A percentile compares a stretch with the other conserved stretches of the same genome.
phyloP scores from a whole-genome alignment of 2,113 vertebrate genomes.

The Shinisaurus crocodilurus region DNA sequence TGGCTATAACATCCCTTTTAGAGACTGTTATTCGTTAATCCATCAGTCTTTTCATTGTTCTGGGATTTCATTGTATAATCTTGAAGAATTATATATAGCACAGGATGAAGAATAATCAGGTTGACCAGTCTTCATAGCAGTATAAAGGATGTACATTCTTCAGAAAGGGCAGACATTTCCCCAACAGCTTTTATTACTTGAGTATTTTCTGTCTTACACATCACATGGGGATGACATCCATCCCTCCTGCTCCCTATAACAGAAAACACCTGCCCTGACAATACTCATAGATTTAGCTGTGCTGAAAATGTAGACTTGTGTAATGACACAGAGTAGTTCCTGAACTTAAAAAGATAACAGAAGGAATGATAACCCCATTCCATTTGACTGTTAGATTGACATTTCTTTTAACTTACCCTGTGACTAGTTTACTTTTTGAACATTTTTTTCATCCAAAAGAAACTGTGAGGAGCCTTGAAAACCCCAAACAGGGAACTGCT shows the following conservation, averaged over 20 bases:
- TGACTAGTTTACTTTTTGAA: accelerated
- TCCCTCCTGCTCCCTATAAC: background rate
- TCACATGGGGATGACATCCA: slow-evolving; percentile 1
- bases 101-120: slow-evolving; percentile 65
- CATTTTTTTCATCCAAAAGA: background rate
- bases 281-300: accelerated
- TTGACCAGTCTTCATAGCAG: slow-evolving; percentile 49
- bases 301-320: accelerated
- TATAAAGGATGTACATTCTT: slow-evolving; percentile 55
- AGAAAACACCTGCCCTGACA: accelerated
- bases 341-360: background rate
- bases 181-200: background rate
- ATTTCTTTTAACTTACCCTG: background rate
- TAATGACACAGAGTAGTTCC: background rate
- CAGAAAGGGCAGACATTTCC: slow-evolving; percentile 30
- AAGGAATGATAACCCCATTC: background rate
- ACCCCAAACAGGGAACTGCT: background rate
- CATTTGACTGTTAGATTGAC: accelerated
- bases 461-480: background rate
- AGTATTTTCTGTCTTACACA: background rate
- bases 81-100: slow-evolving; percentile 63
- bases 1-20: slow-evolving; percentile 54
- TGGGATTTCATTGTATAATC: slow-evolving; percentile 66
- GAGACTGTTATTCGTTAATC: slow-evolving; percentile 65
- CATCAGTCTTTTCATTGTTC: slow-evolving; percentile 50